A percentile compares a stretch with the other conserved stretches of the same genome.
phyloP scores from a whole-genome alignment of 1,140 invertebrate species.

The Eurosta solidaginis region DNA sequence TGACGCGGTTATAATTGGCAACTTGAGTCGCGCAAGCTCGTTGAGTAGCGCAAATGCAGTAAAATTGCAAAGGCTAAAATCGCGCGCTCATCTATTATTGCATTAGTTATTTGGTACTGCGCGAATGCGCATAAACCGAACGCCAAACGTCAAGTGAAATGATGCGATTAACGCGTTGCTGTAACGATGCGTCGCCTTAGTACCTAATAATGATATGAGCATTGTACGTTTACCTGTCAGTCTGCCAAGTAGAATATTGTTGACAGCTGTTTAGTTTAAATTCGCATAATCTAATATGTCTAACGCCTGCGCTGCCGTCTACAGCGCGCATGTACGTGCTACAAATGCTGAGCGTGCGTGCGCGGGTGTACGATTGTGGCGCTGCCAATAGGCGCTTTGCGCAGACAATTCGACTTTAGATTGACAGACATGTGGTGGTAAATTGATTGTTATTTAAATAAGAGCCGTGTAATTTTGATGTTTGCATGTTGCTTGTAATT shows the following conservation, averaged over 20 bases:
- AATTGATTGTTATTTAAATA: slow-evolving; percentile 1
- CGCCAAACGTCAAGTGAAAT: neutral
- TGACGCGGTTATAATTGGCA: neutral
- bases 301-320: neutral
- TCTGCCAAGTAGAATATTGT: neutral
- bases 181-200: neutral
- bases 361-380: neutral
- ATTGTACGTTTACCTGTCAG: neutral
- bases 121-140: neutral
- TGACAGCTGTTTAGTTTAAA: neutral
- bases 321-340: neutral
- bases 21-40: neutral
- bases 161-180: neutral
- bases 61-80: neutral
- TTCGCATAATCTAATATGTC: slow-evolving; percentile 1
- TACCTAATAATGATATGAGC: neutral
- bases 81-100: neutral
- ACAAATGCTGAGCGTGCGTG: slow-evolving; percentile 21
- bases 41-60: neutral
- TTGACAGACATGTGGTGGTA: slow-evolving; percentile 1
- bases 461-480: neutral
- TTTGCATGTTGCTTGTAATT: neutral
- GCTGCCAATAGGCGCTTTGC: neutral
- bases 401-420: slow-evolving; percentile 13
- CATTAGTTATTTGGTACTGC: neutral